Evolutionary conservation across 2,797 vertebrate genomes (phyloP).

Genomic region (Chromis chromis): DNA sequence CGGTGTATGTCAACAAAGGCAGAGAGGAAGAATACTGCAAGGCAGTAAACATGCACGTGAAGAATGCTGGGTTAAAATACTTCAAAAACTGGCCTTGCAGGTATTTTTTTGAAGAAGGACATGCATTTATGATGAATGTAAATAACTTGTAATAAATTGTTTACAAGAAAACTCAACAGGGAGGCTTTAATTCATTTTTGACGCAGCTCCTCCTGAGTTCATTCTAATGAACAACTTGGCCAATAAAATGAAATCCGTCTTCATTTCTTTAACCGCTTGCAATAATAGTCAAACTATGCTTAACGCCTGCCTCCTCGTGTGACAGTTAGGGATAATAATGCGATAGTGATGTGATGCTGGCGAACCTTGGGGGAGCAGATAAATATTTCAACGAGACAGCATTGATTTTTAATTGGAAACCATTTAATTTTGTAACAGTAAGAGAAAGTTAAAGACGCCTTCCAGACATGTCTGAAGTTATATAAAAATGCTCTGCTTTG

Average conservation of each 20-base stretch:
- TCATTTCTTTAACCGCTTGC: neutral
- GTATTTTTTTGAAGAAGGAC: no score
- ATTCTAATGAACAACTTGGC: neutral
- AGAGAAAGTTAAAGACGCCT: neutral
- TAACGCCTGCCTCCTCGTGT: neutral
- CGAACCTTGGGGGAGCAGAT: slow-evolving; percentile 8
- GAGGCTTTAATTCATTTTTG: no score
- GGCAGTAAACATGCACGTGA: neutral
- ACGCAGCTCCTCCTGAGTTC: no score
- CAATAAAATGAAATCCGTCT: neutral
- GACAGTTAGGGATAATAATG: neutral
- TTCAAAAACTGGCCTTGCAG: no score
- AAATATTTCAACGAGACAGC: slow-evolving; percentile 15
- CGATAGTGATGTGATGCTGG: neutral
- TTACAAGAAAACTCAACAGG: no score
- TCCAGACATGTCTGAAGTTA: neutral
- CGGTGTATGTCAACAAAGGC: no score
- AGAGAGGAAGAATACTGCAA: neutral
- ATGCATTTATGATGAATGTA: no score
- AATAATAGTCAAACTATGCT: neutral
- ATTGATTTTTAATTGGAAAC: slow-evolving; percentile 6
- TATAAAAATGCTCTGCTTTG: neutral
- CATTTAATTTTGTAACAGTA: slow-evolving; percentile 1
- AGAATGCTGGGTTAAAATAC: neutral
- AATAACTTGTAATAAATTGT: no score